Conservation (phyloP, 2,797 vertebrate genomes). For the Pampus argenteus region DNA sequence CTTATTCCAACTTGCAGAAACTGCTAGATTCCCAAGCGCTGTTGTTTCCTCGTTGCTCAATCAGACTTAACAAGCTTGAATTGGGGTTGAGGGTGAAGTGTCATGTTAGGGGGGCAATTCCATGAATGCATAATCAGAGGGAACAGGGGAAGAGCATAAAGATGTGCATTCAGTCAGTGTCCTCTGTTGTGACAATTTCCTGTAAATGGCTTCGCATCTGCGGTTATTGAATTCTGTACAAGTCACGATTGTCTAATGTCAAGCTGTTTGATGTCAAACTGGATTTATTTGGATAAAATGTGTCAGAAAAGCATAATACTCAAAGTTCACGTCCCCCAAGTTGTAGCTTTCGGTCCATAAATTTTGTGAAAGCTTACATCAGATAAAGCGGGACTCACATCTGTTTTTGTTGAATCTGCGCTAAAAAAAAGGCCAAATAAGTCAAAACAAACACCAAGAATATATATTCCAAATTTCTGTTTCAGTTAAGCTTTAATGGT, state of each 20-base stretch:
- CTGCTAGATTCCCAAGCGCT: slow-evolving; percentile 56
- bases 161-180: slow-evolving; percentile 53
- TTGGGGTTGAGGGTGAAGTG: slow-evolving; percentile 66
- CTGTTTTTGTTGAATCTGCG: slow-evolving; percentile 58
- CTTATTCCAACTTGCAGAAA: slow-evolving; percentile 64
- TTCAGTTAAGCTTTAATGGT: neutral
- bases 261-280: slow-evolving; percentile 62
- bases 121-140: slow-evolving; percentile 37
- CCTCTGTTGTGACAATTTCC: slow-evolving; percentile 53
- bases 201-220: slow-evolving; percentile 63
- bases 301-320: slow-evolving; percentile 66
- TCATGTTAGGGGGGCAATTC: slow-evolving; percentile 4
- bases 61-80: slow-evolving; percentile 53
- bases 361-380: slow-evolving; percentile 56
- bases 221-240: slow-evolving; percentile 13
- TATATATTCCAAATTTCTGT: too few relatives aligned
- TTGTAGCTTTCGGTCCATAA: slow-evolving; percentile 62
- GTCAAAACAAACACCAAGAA: too few relatives aligned
- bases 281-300: slow-evolving; percentile 73
- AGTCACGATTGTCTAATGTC: slow-evolving; percentile 61
- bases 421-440: too few relatives aligned
- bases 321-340: slow-evolving; percentile 60
- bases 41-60: slow-evolving; percentile 48
- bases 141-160: slow-evolving; percentile 28
- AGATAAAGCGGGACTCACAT: slow-evolving; percentile 64